These are phyloP conservation scores for Rhopalosiphum nymphaeae DNA, from an alignment of 2,888 invertebrate genomes.

Conservation along the genomic window DNA sequence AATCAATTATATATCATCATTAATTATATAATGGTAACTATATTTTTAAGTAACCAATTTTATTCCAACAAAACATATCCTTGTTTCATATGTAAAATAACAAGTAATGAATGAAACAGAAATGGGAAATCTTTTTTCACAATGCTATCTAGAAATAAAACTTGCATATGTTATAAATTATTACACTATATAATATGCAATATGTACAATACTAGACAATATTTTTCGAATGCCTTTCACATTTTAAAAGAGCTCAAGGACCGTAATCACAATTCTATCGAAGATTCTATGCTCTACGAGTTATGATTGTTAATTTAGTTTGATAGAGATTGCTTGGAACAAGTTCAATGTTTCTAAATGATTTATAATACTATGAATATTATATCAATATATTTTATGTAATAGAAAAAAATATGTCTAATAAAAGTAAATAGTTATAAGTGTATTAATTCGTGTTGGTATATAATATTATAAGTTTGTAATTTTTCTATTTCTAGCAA, in stretches of 20 bases:
- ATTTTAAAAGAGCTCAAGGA: conserved; percentile 59
- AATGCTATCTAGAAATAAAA: conserved; percentile 21
- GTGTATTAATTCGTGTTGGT: no score
- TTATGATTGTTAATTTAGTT: not conserved
- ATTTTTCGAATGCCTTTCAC: conserved; percentile 50
- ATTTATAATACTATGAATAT: not conserved
- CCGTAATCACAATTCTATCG: conserved; percentile 47
- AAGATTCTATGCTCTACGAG: conserved; percentile 16
- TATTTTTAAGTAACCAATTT: not conserved
- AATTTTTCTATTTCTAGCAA: not conserved
- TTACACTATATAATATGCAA: not conserved
- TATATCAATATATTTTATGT: no score
- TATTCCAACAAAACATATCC: not conserved
- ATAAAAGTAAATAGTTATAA: no score
- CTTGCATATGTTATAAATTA: not conserved
- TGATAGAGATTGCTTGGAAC: not conserved
- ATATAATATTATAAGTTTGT: no score
- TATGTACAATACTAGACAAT: conserved; percentile 35
- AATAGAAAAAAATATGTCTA: not conserved
- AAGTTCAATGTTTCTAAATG: not conserved
- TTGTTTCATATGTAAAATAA: not conserved
- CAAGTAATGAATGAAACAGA: not conserved
- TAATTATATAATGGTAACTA: not conserved
- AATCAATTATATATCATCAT: not conserved
- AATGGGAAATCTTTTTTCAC: not conserved